phyloP scores from a whole-genome alignment of 1,140 invertebrate species.

The Hyposmocoma kahamanoa region DNA sequence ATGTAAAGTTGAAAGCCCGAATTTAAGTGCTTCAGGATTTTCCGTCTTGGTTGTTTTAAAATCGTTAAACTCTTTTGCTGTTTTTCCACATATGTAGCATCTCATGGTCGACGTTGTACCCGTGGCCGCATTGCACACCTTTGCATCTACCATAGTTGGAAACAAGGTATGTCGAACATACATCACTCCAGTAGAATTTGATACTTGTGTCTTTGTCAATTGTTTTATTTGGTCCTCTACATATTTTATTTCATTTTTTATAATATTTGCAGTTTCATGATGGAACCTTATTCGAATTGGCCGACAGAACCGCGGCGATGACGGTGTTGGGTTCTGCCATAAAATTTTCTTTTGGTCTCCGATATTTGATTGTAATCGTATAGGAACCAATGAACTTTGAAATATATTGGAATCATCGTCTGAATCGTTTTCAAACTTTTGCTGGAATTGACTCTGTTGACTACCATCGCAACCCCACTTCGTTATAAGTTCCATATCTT shows the following conservation, averaged over 20 bases:
- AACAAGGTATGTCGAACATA: constrained; percentile 11
- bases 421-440: constrained; percentile 13
- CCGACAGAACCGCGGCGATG: constrained; percentile 30
- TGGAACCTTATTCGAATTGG: constrained; percentile 17
- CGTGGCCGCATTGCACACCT: background rate
- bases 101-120: background rate
- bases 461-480: constrained; percentile 18
- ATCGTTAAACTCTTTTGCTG: background rate
- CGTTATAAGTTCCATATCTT: background rate
- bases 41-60: background rate
- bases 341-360: constrained; percentile 18
- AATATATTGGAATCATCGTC: constrained; percentile 16
- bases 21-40: constrained; percentile 12
- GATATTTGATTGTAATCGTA: constrained; percentile 1
- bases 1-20: constrained; percentile 36
- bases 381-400: constrained; percentile 19
- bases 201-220: constrained; percentile 1
- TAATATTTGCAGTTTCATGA: constrained; percentile 24
- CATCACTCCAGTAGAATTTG: background rate
- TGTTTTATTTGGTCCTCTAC: constrained; percentile 9
- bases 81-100: constrained; percentile 2
- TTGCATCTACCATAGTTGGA: constrained; percentile 58
- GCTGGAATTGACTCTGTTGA: constrained; percentile 18
- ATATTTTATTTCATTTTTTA: constrained; percentile 25
- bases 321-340: constrained; percentile 35